Percentiles rank a stretch among this genome's conserved stretches.
Evolutionary conservation across 2,797 vertebrate genomes (phyloP).

Genomic region (Epinephelus coioides): DNA sequence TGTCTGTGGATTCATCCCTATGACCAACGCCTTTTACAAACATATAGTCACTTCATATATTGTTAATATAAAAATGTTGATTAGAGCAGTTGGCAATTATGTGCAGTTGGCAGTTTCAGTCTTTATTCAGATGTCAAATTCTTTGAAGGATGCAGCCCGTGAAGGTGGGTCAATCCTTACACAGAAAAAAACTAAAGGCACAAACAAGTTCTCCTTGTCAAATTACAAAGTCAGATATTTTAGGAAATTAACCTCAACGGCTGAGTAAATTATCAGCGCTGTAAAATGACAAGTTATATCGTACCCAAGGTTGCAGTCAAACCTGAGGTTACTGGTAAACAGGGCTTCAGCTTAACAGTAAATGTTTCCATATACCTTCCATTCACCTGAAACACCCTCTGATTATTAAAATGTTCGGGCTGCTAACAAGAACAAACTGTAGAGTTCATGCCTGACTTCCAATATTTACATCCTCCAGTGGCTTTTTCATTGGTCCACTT

Average conservation of each 20-base stretch:
- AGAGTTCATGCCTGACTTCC: neutral
- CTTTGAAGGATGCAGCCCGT: conserved; percentile 11
- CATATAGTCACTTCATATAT: neutral
- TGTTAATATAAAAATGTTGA: neutral
- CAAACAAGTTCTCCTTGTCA: conserved; percentile 12
- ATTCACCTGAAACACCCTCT: neutral
- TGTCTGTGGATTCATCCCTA: neutral
- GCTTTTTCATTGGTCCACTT: conserved; percentile 13
- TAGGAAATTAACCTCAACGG: conserved; percentile 14
- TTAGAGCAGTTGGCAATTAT: conserved; percentile 7
- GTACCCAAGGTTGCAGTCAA: neutral
- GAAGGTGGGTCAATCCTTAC: neutral
- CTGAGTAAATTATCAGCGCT: neutral
- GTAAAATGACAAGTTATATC: neutral
- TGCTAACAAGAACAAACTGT: neutral
- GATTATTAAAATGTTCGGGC: neutral
- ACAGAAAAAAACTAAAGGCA: conserved; percentile 7
- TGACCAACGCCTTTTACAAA: neutral
- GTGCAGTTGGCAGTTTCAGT: neutral
- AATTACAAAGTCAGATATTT: conserved; percentile 14
- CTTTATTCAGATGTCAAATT: conserved; percentile 5
- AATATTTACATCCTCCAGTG: neutral
- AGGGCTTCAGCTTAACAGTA: neutral
- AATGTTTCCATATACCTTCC: neutral
- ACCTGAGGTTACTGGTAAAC: neutral